Evolutionary conservation across 2,888 invertebrate genomes (phyloP).

Genomic region (Plebejus argus): DNA sequence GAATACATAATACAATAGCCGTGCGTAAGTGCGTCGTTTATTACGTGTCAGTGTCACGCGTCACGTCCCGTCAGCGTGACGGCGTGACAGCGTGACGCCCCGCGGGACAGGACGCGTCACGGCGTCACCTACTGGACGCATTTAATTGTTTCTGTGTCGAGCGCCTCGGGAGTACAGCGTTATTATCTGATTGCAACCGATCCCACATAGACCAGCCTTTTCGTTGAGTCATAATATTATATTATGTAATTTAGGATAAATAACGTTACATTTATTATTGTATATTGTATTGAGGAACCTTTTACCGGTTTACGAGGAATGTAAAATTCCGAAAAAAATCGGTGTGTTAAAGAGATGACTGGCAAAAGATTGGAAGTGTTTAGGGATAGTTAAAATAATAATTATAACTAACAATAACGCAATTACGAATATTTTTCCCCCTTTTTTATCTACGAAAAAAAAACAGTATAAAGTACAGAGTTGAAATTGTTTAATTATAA

Average conservation of each 20-base stretch:
- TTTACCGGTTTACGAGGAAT: background rate
- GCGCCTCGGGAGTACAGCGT: background rate
- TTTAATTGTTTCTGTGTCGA: constrained; percentile 4
- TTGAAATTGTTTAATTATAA: too few relatives aligned
- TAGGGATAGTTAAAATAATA: too few relatives aligned
- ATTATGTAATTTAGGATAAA: background rate
- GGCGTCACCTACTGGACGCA: background rate
- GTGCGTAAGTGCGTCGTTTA: constrained; percentile 1
- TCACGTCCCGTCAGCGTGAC: background rate
- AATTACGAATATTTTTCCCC: too few relatives aligned
- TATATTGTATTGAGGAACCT: too few relatives aligned
- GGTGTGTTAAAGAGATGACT: too few relatives aligned
- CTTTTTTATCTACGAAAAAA: too few relatives aligned
- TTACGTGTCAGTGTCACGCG: background rate
- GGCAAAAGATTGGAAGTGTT: too few relatives aligned
- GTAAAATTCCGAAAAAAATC: too few relatives aligned
- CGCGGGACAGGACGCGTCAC: background rate
- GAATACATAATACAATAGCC: background rate
- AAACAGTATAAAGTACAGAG: too few relatives aligned
- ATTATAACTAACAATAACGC: too few relatives aligned
- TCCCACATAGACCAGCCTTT: background rate
- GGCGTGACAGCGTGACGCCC: background rate
- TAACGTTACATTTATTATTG: background rate
- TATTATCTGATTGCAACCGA: background rate
- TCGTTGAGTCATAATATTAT: background rate